Base-by-base conservation (phyloP, 2,888 invertebrate genomes). In the Phytoseiulus persimilis region DNA sequence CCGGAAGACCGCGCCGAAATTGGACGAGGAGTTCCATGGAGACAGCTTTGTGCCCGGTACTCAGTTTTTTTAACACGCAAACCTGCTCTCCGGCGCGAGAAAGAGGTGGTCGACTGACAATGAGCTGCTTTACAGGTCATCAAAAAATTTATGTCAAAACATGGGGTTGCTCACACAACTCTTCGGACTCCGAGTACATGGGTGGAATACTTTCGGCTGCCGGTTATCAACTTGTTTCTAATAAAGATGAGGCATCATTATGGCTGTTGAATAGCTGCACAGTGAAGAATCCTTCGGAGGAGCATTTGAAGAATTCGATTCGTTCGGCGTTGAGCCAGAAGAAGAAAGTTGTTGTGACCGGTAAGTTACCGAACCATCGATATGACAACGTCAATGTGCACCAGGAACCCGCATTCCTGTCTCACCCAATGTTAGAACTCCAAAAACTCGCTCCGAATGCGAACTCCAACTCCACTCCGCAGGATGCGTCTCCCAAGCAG, bases 91-190 rank as follows among this genome's bases (percentile, higher is more conserved):
- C 11, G 14, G 18, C 9, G 28, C 5, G 2, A 65, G 18, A 18
- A 28, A 65, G 39, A 6, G 5, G 39, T 39, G 39, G 39, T 9
- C 9, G 9, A 39, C 39, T 39, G 9, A 9, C 39, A 9, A 9
- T 39, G 39, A 3, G 39, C 18, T 28, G 5, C 65, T 18, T 83
- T 89, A 31, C 90, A 93, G 96, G 97, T 0, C 96, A 96, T 0
- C 94, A 96, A 93, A 92, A 91, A 89, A 94, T 97, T 89, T 97
- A 95, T 92, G 94, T 98, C 0, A 97, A 97, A 93, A 98, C 98
- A 90, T 98, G 98, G 98, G 98, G 98, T 5, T 99, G 98, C 93
- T 96, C 98, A 0, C 99, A 99, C 93, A 99, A 99, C 93, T 98
- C 95, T 92, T 98, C 98, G 0, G 99, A 99, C 93, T 96, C 97